Evolutionary conservation across 1,140 invertebrate species (phyloP).

Genomic region (Dryas iulia): DNA sequence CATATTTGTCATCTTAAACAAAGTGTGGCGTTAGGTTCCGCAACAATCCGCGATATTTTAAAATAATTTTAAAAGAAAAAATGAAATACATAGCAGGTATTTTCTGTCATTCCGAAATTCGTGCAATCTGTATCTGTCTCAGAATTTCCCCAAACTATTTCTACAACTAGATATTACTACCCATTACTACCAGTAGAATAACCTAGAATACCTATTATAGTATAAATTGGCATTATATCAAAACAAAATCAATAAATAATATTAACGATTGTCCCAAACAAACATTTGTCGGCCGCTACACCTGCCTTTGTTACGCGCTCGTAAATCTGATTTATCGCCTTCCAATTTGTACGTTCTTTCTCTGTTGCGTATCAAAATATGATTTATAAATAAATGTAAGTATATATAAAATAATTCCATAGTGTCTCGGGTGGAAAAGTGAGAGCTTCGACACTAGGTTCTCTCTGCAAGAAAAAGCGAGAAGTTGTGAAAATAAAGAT

Average conservation of each 20-base stretch:
- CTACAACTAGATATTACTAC: neutral
- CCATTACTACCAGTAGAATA: neutral
- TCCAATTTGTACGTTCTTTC: slow-evolving; percentile 26
- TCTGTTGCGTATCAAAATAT: slow-evolving; percentile 2
- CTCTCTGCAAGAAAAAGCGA: too few relatives aligned
- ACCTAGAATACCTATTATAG: neutral
- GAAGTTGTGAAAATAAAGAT: too few relatives aligned
- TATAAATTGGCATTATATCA: neutral
- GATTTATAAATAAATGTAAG: too few relatives aligned
- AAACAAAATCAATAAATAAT: slow-evolving; percentile 19
- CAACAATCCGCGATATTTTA: too few relatives aligned
- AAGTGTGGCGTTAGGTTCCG: too few relatives aligned
- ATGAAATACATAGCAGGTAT: too few relatives aligned
- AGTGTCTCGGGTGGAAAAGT: too few relatives aligned
- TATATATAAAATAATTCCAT: too few relatives aligned
- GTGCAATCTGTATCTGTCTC: neutral
- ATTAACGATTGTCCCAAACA: slow-evolving; percentile 21
- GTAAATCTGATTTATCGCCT: slow-evolving; percentile 33
- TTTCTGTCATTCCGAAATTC: too few relatives aligned
- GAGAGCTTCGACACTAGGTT: too few relatives aligned
- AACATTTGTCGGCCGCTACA: slow-evolving; percentile 19
- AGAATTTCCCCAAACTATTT: neutral
- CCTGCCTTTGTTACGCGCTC: slow-evolving; percentile 24
- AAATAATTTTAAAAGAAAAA: too few relatives aligned
- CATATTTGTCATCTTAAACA: too few relatives aligned